Percentiles rank a stretch among this genome's conserved stretches.
phyloP scores from a whole-genome alignment of 2,888 invertebrate genomes.

The Thereva unica region DNA sequence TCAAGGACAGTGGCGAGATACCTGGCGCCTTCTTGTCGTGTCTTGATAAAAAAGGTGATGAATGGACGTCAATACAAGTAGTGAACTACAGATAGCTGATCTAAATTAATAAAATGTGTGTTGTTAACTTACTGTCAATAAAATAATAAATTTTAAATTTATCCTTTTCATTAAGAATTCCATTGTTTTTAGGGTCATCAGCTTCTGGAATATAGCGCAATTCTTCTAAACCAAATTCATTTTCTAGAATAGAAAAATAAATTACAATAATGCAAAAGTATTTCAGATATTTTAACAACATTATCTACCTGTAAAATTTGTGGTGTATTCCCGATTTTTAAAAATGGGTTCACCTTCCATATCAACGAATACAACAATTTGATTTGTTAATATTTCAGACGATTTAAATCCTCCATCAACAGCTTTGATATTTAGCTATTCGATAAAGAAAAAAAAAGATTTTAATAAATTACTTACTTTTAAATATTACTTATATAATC shows the following conservation, averaged over 20 bases:
- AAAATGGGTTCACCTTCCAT: constrained; percentile 60
- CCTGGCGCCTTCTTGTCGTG: too few species aligned
- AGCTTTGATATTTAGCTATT: constrained; percentile 60
- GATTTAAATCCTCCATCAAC: constrained; percentile 57
- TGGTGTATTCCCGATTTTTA: constrained; percentile 39
- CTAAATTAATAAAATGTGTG: background rate
- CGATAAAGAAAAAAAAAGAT: constrained; percentile 26
- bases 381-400: constrained; percentile 45
- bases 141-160: constrained; percentile 59
- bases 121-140: constrained; percentile 57
- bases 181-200: constrained; percentile 60
- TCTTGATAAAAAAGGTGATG: too few species aligned
- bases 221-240: constrained; percentile 56
- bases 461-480: constrained; percentile 10
- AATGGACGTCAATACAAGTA: too few species aligned
- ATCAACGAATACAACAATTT: constrained; percentile 60
- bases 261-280: background rate
- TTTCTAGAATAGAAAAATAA: constrained; percentile 50
- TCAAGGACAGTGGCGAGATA: too few species aligned
- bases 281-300: background rate
- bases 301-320: constrained; percentile 48
- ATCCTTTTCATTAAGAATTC: constrained; percentile 53
- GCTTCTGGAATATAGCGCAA: constrained; percentile 55
- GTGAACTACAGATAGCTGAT: too few species aligned
- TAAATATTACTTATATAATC: constrained; percentile 7